These are phyloP conservation scores for Chlamydotis undulata DNA, from an alignment of 2,113 vertebrate genomes.

Conservation along the genomic window DNA sequence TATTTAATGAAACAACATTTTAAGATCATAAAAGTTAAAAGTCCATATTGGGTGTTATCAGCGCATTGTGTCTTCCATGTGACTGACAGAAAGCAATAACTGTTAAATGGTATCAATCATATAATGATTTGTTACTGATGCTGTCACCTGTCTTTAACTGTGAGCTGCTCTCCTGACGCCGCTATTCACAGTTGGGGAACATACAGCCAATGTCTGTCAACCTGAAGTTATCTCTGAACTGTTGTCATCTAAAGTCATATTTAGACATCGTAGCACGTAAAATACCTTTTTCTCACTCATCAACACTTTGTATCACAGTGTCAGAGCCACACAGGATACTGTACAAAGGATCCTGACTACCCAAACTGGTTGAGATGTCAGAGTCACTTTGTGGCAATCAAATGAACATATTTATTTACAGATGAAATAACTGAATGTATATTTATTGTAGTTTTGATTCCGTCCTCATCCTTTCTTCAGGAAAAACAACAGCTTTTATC, in stretches of 20 bases:
- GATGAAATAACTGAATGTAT: neutral
- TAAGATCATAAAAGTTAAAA: neutral
- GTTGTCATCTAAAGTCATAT: slow-evolving; percentile 10
- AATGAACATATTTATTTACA: neutral
- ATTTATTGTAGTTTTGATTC: neutral
- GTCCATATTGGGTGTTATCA: neutral
- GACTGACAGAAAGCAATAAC: neutral
- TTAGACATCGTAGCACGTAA: neutral
- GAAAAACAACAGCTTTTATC: neutral
- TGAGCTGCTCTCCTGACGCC: neutral
- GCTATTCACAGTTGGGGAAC: neutral
- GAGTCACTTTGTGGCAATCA: neutral
- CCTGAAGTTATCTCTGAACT: neutral
- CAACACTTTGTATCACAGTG: neutral
- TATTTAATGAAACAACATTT: slow-evolving; percentile 17
- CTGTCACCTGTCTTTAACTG: neutral
- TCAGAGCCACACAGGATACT: neutral
- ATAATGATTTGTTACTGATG: neutral
- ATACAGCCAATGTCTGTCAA: neutral
- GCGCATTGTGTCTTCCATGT: neutral
- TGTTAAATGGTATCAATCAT: slow-evolving; percentile 30
- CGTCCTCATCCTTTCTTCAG: neutral
- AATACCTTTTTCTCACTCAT: slow-evolving; percentile 47
- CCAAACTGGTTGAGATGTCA: neutral
- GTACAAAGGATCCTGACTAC: neutral